Evolutionary conservation across 2,797 vertebrate species (phyloP).

Genomic region (Molossus alvarezi): DNA sequence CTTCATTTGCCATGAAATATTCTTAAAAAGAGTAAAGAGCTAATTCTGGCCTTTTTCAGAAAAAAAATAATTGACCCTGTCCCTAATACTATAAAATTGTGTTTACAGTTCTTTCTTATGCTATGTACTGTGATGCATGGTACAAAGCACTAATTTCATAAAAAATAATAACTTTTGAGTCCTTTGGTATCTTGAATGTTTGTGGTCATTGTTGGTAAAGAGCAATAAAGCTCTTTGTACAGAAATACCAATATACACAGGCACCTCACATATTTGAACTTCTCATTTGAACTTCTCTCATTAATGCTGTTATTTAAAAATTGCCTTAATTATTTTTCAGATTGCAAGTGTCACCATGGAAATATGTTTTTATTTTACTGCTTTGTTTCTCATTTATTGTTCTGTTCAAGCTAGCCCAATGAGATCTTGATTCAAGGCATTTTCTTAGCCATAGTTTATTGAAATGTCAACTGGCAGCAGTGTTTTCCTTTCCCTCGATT

Average conservation of each 20-base stretch:
- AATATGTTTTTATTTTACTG: constrained; percentile 82
- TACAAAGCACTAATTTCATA: not conserved
- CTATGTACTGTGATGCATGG: not conserved
- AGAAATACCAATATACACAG: not conserved
- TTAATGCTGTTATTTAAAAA: constrained; percentile 64
- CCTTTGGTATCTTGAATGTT: not conserved
- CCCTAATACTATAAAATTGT: not conserved
- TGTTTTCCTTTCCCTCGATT: constrained; percentile 85
- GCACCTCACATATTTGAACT: not conserved
- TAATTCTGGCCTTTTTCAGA: constrained; percentile 15
- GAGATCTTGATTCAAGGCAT: constrained; percentile 86
- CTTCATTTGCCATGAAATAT: constrained; percentile 22
- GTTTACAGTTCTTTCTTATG: not conserved
- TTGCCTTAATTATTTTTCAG: constrained; percentile 81
- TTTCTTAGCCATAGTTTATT: constrained; percentile 90
- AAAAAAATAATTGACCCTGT: not conserved
- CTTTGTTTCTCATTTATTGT: constrained; percentile 82
- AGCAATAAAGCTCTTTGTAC: not conserved
- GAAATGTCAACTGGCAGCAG: constrained; percentile 88
- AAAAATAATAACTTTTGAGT: constrained; percentile 44
- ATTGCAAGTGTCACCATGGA: constrained; percentile 75
- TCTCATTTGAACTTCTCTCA: constrained; percentile 40
- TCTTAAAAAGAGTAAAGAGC: constrained; percentile 33
- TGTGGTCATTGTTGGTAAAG: not conserved
- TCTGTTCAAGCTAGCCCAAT: constrained; percentile 83